These are phyloP conservation scores for Pandemis corylana DNA, from an alignment of 2,888 invertebrate species.

Conservation along the genomic window DNA sequence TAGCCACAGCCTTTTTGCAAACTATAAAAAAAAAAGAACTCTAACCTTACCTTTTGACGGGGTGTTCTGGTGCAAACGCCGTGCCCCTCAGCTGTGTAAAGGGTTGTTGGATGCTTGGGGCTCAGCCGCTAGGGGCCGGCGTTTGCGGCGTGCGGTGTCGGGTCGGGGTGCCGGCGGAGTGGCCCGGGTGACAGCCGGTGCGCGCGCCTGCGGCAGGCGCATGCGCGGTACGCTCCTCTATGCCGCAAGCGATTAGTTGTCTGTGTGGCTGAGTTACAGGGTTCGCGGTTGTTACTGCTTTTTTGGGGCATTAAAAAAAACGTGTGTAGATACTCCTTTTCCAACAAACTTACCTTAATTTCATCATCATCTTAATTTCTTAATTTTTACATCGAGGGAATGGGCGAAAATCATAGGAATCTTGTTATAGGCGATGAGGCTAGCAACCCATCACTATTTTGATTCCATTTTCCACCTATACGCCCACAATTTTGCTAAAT, in stretches of 20 bases:
- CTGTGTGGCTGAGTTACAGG: conserved; percentile 21
- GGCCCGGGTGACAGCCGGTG: conserved; percentile 66
- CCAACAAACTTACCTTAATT: background rate
- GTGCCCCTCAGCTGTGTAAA: conserved; percentile 63
- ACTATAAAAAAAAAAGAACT: background rate
- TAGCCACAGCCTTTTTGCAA: background rate
- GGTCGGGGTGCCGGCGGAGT: conserved; percentile 81
- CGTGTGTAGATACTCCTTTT: too few species aligned
- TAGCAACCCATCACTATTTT: too few species aligned
- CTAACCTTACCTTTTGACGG: conserved; percentile 69
- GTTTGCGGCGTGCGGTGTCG: conserved; percentile 72
- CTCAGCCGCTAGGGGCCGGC: conserved; percentile 82
- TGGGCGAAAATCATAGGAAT: too few species aligned
- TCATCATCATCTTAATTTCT: too few species aligned
- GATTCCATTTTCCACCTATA: too few species aligned
- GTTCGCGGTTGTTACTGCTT: background rate
- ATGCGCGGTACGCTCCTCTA: conserved; percentile 59
- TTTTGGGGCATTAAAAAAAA: background rate
- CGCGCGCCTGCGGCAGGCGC: conserved; percentile 75
- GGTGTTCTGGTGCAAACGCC: conserved; percentile 77
- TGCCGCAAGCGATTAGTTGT: conserved; percentile 50
- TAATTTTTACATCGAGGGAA: too few species aligned
- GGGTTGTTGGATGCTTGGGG: conserved; percentile 68
- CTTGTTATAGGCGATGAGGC: too few species aligned
- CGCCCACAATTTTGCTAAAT: too few species aligned